A percentile compares a stretch with the other conserved stretches of the same genome.
Evolutionary conservation across 1,140 invertebrate species (phyloP).

Genomic region (Triops cancriformis): DNA sequence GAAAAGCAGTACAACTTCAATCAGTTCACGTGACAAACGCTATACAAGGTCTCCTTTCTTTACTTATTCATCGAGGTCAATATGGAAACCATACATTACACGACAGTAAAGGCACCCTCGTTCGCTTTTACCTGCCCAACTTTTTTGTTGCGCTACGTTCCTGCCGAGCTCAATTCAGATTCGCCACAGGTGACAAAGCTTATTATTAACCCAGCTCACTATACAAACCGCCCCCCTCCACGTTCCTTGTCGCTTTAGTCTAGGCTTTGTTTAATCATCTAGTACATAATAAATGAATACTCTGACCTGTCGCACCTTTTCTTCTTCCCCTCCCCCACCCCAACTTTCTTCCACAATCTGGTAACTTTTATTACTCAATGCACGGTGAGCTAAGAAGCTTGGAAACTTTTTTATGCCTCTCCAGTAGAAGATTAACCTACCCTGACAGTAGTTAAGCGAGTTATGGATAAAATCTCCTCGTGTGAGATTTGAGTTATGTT

Average conservation of each 20-base stretch:
- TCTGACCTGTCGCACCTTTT: background rate
- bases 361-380: background rate
- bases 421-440: background rate
- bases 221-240: constrained; percentile 4
- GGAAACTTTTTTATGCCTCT: background rate
- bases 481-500: background rate
- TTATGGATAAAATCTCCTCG: background rate
- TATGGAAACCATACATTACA: constrained; percentile 7
- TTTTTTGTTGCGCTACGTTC: background rate
- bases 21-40: constrained; percentile 8
- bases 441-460: background rate
- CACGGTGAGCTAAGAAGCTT: background rate
- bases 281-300: background rate
- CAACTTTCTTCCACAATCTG: background rate
- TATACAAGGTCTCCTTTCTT: background rate
- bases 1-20: background rate
- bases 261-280: constrained; percentile 4
- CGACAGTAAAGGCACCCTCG: background rate
- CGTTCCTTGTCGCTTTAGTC: background rate
- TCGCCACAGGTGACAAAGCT: constrained; percentile 8
- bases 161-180: constrained; percentile 3
- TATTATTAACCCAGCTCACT: constrained; percentile 14
- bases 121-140: background rate
- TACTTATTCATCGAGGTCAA: constrained; percentile 4
- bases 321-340: background rate